These are phyloP conservation scores for Eretmochelys imbricata DNA, from an alignment of 2,113 vertebrate species.

Conservation along the genomic window DNA sequence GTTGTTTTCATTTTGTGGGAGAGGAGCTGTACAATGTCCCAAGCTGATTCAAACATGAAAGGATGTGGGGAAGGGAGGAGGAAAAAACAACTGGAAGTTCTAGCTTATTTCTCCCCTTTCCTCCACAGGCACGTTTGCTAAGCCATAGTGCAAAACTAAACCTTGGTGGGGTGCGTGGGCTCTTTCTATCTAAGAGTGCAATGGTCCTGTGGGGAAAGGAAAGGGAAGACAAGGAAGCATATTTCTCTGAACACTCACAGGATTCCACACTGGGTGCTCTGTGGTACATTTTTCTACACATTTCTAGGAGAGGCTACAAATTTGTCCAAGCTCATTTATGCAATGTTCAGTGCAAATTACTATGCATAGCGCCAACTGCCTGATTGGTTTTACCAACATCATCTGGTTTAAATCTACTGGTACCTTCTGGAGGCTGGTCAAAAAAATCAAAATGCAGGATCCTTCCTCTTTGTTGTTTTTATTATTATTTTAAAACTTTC, in stretches of 20 bases:
- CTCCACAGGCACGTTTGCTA: background rate
- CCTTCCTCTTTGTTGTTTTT: conserved; percentile 10
- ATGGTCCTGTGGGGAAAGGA: background rate
- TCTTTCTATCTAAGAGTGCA: background rate
- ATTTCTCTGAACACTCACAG: background rate
- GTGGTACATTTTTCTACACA: background rate
- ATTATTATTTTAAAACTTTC: conserved; percentile 29
- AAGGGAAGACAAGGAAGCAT: background rate
- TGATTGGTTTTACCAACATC: background rate
- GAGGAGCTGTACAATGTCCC: background rate
- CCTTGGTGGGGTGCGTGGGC: background rate
- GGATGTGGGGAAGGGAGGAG: background rate
- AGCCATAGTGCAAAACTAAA: background rate
- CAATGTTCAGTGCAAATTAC: background rate
- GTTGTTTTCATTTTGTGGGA: background rate
- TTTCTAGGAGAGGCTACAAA: background rate
- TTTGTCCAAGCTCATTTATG: background rate
- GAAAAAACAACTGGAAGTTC: background rate
- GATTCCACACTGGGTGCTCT: background rate
- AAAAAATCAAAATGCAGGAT: background rate
- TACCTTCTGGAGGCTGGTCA: conserved; percentile 5
- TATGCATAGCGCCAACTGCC: background rate
- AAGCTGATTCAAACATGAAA: background rate
- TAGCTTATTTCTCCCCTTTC: background rate
- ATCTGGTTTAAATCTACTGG: conserved; percentile 14